phyloP scores from a whole-genome alignment of 1,140 invertebrate species.

The Drosophila cardini region DNA sequence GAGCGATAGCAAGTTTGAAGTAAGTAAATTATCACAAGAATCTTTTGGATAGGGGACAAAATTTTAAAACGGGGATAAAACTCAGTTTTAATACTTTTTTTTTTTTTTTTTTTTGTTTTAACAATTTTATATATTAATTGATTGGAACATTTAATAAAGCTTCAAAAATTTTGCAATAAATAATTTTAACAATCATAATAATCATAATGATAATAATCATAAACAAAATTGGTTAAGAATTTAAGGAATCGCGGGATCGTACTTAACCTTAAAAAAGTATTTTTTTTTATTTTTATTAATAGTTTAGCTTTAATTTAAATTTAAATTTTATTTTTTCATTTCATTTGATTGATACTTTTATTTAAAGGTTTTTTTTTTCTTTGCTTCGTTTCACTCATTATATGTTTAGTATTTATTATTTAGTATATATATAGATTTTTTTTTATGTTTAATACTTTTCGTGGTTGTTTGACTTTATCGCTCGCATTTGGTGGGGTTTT shows the following conservation, averaged over 20 bases:
- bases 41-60: not conserved
- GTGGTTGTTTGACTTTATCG: conserved; percentile 48
- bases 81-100: conserved; percentile 8
- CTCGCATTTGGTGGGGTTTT: conserved; percentile 69
- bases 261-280: conserved; percentile 3
- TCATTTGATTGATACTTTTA: not conserved
- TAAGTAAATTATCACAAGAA: conserved; percentile 54
- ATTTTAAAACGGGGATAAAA: conserved; percentile 24
- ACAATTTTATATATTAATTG: conserved; percentile 39
- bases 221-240: conserved; percentile 40
- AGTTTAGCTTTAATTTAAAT: too few species aligned
- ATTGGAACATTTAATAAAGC: conserved; percentile 25
- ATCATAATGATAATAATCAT: conserved; percentile 10
- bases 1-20: conserved; percentile 9
- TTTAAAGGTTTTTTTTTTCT: not conserved
- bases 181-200: not conserved
- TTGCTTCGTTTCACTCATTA: not conserved
- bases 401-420: conserved; percentile 59
- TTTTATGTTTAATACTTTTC: conserved; percentile 51
- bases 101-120: too few species aligned
- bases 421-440: conserved; percentile 47
- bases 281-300: not conserved
- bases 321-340: not conserved
- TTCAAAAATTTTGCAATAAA: conserved; percentile 29
- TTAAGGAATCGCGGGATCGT: conserved; percentile 8